Conservation (phyloP, 30 jellyfish, hydroid and myxozoan species). For the Hydractinia symbiolongicarpus region DNA sequence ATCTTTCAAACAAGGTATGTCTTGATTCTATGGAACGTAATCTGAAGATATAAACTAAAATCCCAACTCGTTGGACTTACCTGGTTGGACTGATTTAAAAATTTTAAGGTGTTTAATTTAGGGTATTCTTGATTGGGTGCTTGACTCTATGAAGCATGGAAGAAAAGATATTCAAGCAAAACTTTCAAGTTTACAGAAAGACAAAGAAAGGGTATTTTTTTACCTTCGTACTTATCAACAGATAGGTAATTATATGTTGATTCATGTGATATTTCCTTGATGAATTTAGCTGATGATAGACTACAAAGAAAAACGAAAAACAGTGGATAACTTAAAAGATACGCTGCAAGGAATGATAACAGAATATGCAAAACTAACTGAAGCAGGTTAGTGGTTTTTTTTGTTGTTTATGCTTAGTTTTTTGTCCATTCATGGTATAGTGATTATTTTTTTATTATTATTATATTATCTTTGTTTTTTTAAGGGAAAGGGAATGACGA, state of each 20-base stretch:
- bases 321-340: constrained; percentile 77
- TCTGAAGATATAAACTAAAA: background rate
- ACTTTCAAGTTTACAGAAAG: constrained; percentile 74
- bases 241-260: background rate
- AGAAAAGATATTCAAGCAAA: constrained; percentile 77
- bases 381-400: constrained; percentile 6
- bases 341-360: constrained; percentile 62
- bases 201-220: constrained; percentile 56
- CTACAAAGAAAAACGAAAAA: constrained; percentile 74
- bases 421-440: too few relatives aligned
- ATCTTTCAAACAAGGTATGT: constrained; percentile 60
- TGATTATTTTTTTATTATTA: too few relatives aligned
- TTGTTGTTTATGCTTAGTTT: background rate
- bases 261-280: too few relatives aligned
- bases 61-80: background rate
- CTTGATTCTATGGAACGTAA: background rate
- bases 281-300: constrained; percentile 57
- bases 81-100: background rate
- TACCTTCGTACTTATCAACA: background rate
- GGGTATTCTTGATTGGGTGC: constrained; percentile 90
- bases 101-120: background rate
- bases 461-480: background rate
- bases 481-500: constrained; percentile 77
- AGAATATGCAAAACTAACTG: constrained; percentile 75
- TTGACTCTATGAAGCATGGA: constrained; percentile 76